phyloP scores from a whole-genome alignment of 2,888 invertebrate species.

The Agrotis segetum region DNA sequence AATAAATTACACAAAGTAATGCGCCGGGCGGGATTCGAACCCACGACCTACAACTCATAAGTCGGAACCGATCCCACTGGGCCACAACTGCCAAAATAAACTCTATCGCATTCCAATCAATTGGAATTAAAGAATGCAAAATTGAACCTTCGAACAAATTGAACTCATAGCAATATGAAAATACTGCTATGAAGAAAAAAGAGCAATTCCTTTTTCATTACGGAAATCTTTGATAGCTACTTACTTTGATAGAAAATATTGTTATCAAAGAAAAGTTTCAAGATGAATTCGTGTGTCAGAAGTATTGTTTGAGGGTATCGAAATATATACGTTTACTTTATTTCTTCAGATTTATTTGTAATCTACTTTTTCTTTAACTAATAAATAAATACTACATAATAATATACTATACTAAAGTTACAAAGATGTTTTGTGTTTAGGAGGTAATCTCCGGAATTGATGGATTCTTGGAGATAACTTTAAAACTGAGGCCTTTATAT shows the following conservation, averaged over 20 bases:
- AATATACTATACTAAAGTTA: no score
- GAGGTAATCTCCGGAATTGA: no score
- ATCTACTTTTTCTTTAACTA: neutral
- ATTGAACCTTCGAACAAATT: neutral
- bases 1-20: no score
- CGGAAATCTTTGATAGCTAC: conserved; percentile 10
- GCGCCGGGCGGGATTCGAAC: no score
- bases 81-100: neutral
- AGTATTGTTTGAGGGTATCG: conserved; percentile 17
- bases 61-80: no score
- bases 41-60: no score
- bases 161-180: conserved; percentile 6
- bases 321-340: neutral
- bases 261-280: conserved; percentile 30
- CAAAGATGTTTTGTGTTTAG: no score
- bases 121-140: neutral
- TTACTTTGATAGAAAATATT: conserved; percentile 11
- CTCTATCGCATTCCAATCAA: neutral
- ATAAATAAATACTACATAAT: no score
- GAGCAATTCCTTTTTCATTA: conserved; percentile 18
- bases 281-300: conserved; percentile 28
- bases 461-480: no score
- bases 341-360: neutral
- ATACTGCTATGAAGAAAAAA: neutral
- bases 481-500: no score